Percentiles rank a stretch among this genome's conserved stretches.
phyloP scores from a whole-genome alignment of 2,888 invertebrate species.

The Gryllus longicercus region DNA sequence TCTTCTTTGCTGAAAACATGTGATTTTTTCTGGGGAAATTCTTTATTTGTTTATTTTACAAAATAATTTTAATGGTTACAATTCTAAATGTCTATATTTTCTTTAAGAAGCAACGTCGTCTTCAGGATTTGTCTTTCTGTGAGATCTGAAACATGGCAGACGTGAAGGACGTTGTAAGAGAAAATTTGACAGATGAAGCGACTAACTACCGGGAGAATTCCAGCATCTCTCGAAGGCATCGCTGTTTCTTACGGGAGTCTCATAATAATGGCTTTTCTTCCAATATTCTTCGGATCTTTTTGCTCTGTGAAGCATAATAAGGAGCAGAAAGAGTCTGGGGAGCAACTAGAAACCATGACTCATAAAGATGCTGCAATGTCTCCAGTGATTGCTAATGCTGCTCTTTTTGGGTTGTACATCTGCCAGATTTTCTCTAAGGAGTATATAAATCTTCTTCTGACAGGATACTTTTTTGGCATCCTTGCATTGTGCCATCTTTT shows the following conservation, averaged over 20 bases:
- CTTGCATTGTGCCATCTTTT: conserved; percentile 86
- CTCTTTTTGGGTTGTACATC: conserved; percentile 89
- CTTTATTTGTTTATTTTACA: too few relatives aligned
- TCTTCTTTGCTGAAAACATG: too few relatives aligned
- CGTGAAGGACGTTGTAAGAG: conserved; percentile 54
- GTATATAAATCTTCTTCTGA: conserved; percentile 89
- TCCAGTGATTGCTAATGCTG: conserved; percentile 91
- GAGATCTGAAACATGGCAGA: conserved; percentile 55
- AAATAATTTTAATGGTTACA: too few relatives aligned
- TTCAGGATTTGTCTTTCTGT: neutral
- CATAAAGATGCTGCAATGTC: conserved; percentile 96
- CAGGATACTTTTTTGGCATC: conserved; percentile 96
- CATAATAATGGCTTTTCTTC: conserved; percentile 91
- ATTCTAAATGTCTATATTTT: too few relatives aligned
- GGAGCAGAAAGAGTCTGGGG: conserved; percentile 83
- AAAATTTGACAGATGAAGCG: conserved; percentile 50
- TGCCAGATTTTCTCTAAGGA: conserved; percentile 95
- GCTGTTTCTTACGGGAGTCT: conserved; percentile 90
- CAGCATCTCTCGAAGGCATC: conserved; percentile 89
- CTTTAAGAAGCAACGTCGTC: too few relatives aligned
- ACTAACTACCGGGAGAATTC: conserved; percentile 57
- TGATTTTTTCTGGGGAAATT: too few relatives aligned
- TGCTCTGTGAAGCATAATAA: conserved; percentile 90
- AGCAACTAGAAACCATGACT: conserved; percentile 86
- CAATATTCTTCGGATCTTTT: conserved; percentile 92